Percentiles rank a stretch among this genome's conserved stretches.
These are phyloP conservation scores for Pygoscelis adeliae DNA, from an alignment of 2,113 vertebrate genomes.

Conservation along the genomic window DNA sequence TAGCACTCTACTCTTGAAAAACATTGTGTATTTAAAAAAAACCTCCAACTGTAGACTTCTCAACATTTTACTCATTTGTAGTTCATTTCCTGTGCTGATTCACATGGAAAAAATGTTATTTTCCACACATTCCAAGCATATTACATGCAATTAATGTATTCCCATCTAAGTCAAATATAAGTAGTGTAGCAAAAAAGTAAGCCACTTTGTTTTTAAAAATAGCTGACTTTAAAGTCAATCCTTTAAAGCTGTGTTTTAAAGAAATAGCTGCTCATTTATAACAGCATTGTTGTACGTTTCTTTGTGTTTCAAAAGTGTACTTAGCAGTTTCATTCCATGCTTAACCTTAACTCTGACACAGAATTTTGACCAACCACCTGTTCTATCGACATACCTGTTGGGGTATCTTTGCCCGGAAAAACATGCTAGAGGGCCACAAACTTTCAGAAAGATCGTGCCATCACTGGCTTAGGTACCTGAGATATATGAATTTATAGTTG, in stretches of 20 bases:
- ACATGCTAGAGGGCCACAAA: neutral
- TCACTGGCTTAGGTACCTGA: neutral
- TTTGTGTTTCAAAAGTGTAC: neutral
- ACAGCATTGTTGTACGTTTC: neutral
- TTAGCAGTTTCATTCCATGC: neutral
- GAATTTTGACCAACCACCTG: neutral
- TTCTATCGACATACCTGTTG: neutral
- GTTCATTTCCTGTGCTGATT: slow-evolving; percentile 54
- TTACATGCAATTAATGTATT: slow-evolving; percentile 13
- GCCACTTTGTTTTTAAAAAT: neutral
- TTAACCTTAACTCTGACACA: neutral
- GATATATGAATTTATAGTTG: neutral
- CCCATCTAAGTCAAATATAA: slow-evolving; percentile 11
- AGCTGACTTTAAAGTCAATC: neutral
- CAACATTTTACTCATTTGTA: slow-evolving; percentile 18
- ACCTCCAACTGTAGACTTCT: slow-evolving; percentile 16
- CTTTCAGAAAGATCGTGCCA: neutral
- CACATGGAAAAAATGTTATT: slow-evolving; percentile 55
- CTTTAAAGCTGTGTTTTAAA: neutral
- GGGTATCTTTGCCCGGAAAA: neutral
- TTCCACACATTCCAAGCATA: slow-evolving; percentile 47
- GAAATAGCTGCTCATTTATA: neutral
- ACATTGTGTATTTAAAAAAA: neutral
- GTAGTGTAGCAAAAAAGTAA: neutral
- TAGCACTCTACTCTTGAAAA: slow-evolving; percentile 12